These are phyloP conservation scores for Mamestra configurata DNA, from an alignment of 1,140 invertebrate genomes.

Conservation along the genomic window DNA sequence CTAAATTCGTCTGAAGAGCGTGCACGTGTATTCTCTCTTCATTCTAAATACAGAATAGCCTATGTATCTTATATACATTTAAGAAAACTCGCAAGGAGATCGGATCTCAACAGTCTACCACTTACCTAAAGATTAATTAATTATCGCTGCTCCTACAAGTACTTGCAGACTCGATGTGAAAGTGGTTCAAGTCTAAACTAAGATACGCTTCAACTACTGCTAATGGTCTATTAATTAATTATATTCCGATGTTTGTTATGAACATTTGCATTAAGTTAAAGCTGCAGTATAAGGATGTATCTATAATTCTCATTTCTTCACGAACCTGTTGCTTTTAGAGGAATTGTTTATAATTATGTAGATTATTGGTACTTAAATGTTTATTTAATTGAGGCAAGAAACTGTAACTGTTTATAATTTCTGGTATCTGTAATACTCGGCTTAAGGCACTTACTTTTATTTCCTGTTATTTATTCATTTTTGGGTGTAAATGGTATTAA, in stretches of 20 bases:
- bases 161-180: constrained; percentile 2
- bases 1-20: not conserved
- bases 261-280: too few species aligned
- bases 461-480: too few species aligned
- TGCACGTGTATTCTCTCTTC: not conserved
- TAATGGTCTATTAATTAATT: constrained; percentile 4
- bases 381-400: too few species aligned
- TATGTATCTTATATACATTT: not conserved
- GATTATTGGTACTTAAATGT: too few species aligned
- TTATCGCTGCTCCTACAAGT: not conserved
- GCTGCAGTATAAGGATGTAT: too few species aligned
- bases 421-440: too few species aligned
- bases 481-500: too few species aligned
- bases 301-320: too few species aligned
- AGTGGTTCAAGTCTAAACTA: not conserved
- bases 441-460: too few species aligned
- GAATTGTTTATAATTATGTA: too few species aligned
- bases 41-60: not conserved
- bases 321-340: too few species aligned
- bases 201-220: not conserved
- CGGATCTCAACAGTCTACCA: not conserved
- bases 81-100: not conserved
- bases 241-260: not conserved
- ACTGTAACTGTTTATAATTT: too few species aligned
- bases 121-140: constrained; percentile 17